These are phyloP conservation scores for Parnassius mnemosyne DNA, from an alignment of 2,888 invertebrate genomes.

Conservation along the genomic window DNA sequence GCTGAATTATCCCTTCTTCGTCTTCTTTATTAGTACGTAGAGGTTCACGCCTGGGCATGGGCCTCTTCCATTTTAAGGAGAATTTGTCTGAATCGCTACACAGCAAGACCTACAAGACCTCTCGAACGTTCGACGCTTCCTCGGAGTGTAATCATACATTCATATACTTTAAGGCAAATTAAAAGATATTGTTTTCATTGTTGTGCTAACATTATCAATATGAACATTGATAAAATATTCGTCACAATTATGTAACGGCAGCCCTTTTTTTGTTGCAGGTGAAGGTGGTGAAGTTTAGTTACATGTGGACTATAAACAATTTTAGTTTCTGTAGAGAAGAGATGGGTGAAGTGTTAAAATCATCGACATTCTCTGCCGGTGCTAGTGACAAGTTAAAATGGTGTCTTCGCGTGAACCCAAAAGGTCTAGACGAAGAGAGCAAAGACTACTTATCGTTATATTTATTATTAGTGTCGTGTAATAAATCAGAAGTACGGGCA, in stretches of 20 bases:
- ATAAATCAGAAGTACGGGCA: conserved; percentile 99
- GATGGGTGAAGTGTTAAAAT: conserved; percentile 99
- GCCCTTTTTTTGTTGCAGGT: conserved; percentile 86
- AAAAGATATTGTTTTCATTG: too few relatives aligned
- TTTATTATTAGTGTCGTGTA: conserved; percentile 99
- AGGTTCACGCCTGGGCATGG: too few relatives aligned
- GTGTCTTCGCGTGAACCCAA: conserved; percentile 99
- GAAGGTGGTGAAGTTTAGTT: conserved; percentile 99
- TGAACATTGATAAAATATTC: not conserved
- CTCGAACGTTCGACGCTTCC: too few relatives aligned
- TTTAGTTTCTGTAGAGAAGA: conserved; percentile 99
- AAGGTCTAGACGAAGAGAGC: conserved; percentile 99
- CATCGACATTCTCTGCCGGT: conserved; percentile 99
- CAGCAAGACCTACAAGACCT: too few relatives aligned
- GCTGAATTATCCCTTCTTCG: too few relatives aligned
- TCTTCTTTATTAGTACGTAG: too few relatives aligned
- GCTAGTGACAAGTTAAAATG: conserved; percentile 99
- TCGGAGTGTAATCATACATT: too few relatives aligned
- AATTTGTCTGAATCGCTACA: too few relatives aligned
- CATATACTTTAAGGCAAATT: too few relatives aligned
- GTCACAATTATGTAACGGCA: not conserved
- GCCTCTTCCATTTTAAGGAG: too few relatives aligned
- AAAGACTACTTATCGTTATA: conserved; percentile 99
- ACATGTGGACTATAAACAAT: conserved; percentile 99
- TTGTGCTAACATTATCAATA: too few relatives aligned